Conservation (phyloP, 1,140 invertebrate species). For the Cardiocondyla obscurior region DNA sequence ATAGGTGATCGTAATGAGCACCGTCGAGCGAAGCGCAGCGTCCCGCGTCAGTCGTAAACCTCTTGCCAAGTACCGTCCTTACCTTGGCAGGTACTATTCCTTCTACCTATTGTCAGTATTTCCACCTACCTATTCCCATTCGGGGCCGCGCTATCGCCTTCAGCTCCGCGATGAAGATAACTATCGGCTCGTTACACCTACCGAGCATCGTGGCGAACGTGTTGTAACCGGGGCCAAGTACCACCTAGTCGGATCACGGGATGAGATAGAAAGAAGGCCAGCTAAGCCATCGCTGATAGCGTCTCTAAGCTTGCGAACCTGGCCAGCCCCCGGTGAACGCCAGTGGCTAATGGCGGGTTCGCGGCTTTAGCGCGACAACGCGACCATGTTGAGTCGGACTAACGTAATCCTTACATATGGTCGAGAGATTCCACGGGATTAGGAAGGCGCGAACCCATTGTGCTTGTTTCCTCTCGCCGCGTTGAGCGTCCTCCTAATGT, state of each 20-base stretch:
- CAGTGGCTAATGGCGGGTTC: constrained; percentile 71
- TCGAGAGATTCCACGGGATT: constrained; percentile 75
- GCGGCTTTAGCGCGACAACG: constrained; percentile 71
- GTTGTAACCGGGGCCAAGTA: constrained; percentile 65
- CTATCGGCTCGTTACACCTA: constrained; percentile 77
- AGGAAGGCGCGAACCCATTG: constrained; percentile 74
- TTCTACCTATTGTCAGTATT: constrained; percentile 50
- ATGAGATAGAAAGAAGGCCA: constrained; percentile 75
- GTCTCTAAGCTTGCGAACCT: constrained; percentile 72
- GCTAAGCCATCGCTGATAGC: constrained; percentile 77
- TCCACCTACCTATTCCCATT: constrained; percentile 53
- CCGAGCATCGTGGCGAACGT: constrained; percentile 52
- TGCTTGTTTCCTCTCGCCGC: constrained; percentile 61
- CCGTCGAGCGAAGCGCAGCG: constrained; percentile 7
- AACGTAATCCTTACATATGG: constrained; percentile 80
- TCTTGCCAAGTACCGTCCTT: constrained; percentile 44
- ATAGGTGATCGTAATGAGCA: constrained; percentile 29
- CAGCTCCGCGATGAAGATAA: constrained; percentile 75
- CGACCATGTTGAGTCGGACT: constrained; percentile 71
- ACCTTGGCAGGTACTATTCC: constrained; percentile 42
- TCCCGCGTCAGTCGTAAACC: constrained; percentile 36
- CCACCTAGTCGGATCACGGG: constrained; percentile 73
- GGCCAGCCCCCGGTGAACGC: constrained; percentile 55
- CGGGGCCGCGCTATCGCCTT: constrained; percentile 65
- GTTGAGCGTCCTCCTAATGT: constrained; percentile 62